A percentile compares a stretch with the other conserved stretches of the same genome.
These are phyloP conservation scores for Sciurus carolinensis DNA, from an alignment of 2,797 vertebrate genomes.

Conservation along the genomic window DNA sequence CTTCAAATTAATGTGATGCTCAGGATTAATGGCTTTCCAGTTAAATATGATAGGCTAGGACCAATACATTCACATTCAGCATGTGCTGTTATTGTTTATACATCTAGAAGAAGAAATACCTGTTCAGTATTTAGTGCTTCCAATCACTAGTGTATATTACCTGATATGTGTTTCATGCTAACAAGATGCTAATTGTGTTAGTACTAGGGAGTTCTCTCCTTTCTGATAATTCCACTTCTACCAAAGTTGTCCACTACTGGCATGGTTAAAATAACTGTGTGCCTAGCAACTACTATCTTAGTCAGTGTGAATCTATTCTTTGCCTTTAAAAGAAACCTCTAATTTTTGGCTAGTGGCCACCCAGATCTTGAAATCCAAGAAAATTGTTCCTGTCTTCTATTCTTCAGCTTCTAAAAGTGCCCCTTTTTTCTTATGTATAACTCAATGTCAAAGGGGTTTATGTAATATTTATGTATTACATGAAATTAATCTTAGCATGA, in stretches of 20 bases:
- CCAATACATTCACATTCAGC: background rate
- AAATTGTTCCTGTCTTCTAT: constrained; percentile 70
- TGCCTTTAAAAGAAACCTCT: constrained; percentile 38
- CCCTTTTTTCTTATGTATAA: constrained; percentile 84
- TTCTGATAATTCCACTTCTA: background rate
- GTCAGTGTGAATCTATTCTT: background rate
- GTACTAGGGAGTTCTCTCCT: background rate
- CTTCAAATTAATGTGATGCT: background rate
- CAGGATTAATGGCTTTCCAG: background rate
- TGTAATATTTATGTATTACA: constrained; percentile 91
- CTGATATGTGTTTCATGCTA: background rate
- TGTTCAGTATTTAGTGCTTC: background rate
- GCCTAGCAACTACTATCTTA: background rate
- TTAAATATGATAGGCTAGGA: background rate
- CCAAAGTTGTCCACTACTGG: background rate
- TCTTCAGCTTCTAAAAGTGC: background rate
- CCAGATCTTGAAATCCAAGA: constrained; percentile 71
- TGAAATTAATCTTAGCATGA: constrained; percentile 91
- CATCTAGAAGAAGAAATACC: background rate
- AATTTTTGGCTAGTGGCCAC: constrained; percentile 67
- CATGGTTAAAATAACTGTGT: background rate
- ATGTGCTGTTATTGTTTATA: background rate
- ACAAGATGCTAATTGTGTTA: background rate
- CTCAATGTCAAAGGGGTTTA: constrained; percentile 90
- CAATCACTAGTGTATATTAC: background rate